Evolutionary conservation across 2,888 invertebrate genomes (phyloP).

Genomic region (Toxonevra muliebris): DNA sequence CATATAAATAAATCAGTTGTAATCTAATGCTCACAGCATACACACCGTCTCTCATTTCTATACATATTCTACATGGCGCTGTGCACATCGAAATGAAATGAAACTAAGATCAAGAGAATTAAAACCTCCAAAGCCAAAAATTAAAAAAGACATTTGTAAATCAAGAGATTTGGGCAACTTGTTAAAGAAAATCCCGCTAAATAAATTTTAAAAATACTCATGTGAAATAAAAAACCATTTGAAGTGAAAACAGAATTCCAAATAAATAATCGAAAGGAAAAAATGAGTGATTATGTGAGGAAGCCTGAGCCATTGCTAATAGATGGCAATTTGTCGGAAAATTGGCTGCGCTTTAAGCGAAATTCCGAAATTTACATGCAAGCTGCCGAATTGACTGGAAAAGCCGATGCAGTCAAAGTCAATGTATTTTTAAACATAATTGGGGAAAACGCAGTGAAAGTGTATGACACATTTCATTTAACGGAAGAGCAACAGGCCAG

Average conservation of each 20-base stretch:
- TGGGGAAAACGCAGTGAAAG: conserved; percentile 6
- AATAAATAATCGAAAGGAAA: no score
- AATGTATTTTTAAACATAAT: conserved; percentile 14
- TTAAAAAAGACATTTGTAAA: background rate
- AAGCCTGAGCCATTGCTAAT: conserved; percentile 12
- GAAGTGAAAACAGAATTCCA: no score
- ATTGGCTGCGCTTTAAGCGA: conserved; percentile 11
- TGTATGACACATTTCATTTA: no score
- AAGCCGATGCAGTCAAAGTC: conserved; percentile 4
- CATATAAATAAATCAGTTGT: no score
- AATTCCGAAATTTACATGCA: conserved; percentile 15
- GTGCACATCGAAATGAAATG: background rate
- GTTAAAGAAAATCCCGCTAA: no score
- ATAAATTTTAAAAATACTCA: background rate
- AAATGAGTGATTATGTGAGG: conserved; percentile 6
- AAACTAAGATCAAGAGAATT: conserved; percentile 12
- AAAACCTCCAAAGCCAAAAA: conserved; percentile 11
- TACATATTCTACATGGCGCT: no score
- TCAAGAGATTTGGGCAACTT: no score
- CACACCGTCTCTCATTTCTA: no score
- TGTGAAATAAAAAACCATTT: background rate
- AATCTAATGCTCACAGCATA: no score
- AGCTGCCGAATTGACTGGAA: background rate
- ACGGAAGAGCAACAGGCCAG: no score
- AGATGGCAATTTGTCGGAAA: conserved; percentile 10